These are phyloP conservation scores for Lamellibrachia columna DNA, from an alignment of 2,888 invertebrate species.

Conservation along the genomic window DNA sequence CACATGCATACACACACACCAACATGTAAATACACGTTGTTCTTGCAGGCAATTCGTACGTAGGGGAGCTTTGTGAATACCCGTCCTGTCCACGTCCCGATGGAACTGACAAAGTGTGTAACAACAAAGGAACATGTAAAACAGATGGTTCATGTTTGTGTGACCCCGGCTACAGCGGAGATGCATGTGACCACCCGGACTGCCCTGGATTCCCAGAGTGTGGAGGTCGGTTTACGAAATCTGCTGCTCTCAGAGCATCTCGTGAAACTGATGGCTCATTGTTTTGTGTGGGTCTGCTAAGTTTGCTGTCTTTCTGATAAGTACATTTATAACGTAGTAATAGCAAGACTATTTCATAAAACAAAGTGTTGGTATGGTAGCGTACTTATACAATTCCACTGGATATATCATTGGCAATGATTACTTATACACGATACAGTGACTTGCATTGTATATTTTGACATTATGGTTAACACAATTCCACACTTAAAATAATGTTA, in stretches of 20 bases:
- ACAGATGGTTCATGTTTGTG: constrained; percentile 44
- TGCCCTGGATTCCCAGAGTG: constrained; percentile 47
- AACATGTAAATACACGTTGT: background rate
- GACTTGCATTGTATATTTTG: too few relatives aligned
- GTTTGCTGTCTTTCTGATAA: background rate
- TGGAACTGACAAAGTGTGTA: constrained; percentile 39
- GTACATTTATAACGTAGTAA: too few relatives aligned
- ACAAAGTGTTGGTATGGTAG: too few relatives aligned
- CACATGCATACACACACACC: too few relatives aligned
- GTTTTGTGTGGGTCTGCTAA: background rate
- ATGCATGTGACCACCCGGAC: constrained; percentile 44
- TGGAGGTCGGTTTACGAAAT: constrained; percentile 24
- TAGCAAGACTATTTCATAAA: too few relatives aligned
- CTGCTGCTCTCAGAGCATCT: too few relatives aligned
- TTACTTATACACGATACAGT: too few relatives aligned
- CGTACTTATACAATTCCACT: too few relatives aligned
- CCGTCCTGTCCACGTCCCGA: constrained; percentile 44
- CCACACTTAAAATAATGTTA: too few relatives aligned
- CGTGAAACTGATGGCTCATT: too few relatives aligned
- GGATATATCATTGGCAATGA: too few relatives aligned
- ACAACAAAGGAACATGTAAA: constrained; percentile 47
- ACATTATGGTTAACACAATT: too few relatives aligned
- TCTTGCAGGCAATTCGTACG: constrained; percentile 44
- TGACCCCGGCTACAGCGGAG: constrained; percentile 48
- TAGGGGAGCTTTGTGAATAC: constrained; percentile 46